Base-by-base conservation (phyloP, 2,888 invertebrate species). In the Tetrapedia diversipes region DNA sequence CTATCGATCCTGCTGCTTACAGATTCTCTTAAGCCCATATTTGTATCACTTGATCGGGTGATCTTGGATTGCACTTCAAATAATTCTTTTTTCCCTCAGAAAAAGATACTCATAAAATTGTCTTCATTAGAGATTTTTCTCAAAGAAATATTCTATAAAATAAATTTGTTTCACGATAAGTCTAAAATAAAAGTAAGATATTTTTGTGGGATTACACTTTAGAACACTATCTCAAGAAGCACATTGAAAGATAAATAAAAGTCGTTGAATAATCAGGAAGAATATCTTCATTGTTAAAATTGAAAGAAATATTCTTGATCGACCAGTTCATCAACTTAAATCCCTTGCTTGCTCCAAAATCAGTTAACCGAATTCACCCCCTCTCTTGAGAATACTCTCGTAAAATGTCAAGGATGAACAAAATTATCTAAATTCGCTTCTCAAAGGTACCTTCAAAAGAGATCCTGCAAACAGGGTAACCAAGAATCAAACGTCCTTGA, bases 401-500 rank as follows among this genome's bases (percentile, higher is more conserved):
- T n/a, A 8, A 51, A 51, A 51, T n/a, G 16, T 14, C 29, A 32
- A 29, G 29, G 32, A 51, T 32, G 32, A 32, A 29, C 1, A 27
- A 27, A 19, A n/a, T n/a, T 11, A 16, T 32, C 8, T 3, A 32
- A 32, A 51, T 7, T n/a, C 7, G 8, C 29, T 51, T 10, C 8
- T 10, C 16, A 51, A 51, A 24, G 1, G 29, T 4, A 7, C 8
- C n/a, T 32, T n/a, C n/a, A 3, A n/a, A n/a, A 2, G 51, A 6
- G 51, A n/a, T n/a, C 1, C n/a, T 32, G 32, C 49, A 16, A 16
- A 11, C 27, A 49, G 49, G 27, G 14, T 27, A n/a, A 29, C 29
- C 32, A 51, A 51, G 34, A 16, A 39, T 10, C 61, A 11, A n/a
- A 34, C 61, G 49, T 63, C 49, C 61, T 51, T 51, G 37, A 63